Percentiles rank a stretch among this genome's conserved stretches.
Conservation (phyloP, 2,888 invertebrate species). For the Tiliacea aurago region DNA sequence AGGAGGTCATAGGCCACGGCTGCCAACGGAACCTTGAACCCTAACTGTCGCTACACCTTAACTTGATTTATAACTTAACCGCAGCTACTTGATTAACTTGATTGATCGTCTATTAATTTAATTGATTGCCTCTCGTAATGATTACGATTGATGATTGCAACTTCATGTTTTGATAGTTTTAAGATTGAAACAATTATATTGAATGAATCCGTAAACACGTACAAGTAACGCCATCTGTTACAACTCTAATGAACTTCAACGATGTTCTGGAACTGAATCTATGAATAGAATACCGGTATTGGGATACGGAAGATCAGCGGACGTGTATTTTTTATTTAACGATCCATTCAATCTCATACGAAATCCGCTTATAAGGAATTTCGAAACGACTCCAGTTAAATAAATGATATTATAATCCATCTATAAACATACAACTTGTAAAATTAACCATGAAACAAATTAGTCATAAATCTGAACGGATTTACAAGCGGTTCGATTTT, state of each 20-base stretch:
- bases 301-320: conserved; percentile 45
- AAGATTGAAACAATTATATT: background rate
- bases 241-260: conserved; percentile 38
- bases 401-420: conserved; percentile 37
- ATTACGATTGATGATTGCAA: conserved; percentile 40
- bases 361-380: conserved; percentile 37
- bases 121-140: conserved; percentile 51
- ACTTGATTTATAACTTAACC: conserved; percentile 65
- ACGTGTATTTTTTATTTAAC: conserved; percentile 41
- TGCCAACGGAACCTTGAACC: conserved; percentile 70
- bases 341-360: conserved; percentile 21
- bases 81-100: conserved; percentile 51
- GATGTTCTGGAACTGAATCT: conserved; percentile 42
- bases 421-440: conserved; percentile 51
- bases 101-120: conserved; percentile 57
- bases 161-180: conserved; percentile 43
- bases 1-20: conserved; percentile 60
- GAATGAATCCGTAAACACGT: background rate
- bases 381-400: conserved; percentile 32
- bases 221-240: conserved; percentile 61
- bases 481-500: conserved; percentile 28
- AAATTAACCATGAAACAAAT: conserved; percentile 53
- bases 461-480: conserved; percentile 52
- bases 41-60: conserved; percentile 59
- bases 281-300: conserved; percentile 59